Evolutionary conservation across 2,113 vertebrate genomes (phyloP).

Genomic region (Struthio camelus): DNA sequence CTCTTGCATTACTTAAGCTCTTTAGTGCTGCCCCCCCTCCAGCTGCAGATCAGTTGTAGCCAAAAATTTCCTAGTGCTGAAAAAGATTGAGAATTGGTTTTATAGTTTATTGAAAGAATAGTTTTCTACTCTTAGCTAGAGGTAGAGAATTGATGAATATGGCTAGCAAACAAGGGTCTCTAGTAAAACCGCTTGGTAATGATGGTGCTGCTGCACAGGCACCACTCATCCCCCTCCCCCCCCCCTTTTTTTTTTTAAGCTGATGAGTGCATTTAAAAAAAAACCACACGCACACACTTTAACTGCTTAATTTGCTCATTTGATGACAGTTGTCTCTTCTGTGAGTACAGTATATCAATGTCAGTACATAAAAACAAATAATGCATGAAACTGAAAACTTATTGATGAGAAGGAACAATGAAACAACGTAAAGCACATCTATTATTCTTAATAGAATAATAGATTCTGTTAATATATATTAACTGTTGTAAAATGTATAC

Average conservation of each 20-base stretch:
- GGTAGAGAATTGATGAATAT: neutral
- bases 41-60: neutral
- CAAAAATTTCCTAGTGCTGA: neutral
- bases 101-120: neutral
- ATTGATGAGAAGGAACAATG: neutral
- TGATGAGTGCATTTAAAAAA: neutral
- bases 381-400: slow-evolving; percentile 20
- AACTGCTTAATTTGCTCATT: neutral
- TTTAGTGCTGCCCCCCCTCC: neutral
- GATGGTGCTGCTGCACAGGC: neutral
- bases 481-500: neutral
- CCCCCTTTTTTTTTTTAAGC: too few relatives aligned
- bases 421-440: neutral
- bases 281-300: too few relatives aligned
- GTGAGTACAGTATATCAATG: neutral
- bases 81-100: neutral
- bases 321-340: neutral
- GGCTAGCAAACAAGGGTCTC: neutral
- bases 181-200: neutral
- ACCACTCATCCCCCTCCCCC: too few relatives aligned
- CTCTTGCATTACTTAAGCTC: neutral
- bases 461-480: too few relatives aligned
- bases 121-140: neutral
- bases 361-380: neutral
- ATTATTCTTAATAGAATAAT: neutral